phyloP scores from a whole-genome alignment of 2,888 invertebrate genomes.

The Oxystoma pomonae region DNA sequence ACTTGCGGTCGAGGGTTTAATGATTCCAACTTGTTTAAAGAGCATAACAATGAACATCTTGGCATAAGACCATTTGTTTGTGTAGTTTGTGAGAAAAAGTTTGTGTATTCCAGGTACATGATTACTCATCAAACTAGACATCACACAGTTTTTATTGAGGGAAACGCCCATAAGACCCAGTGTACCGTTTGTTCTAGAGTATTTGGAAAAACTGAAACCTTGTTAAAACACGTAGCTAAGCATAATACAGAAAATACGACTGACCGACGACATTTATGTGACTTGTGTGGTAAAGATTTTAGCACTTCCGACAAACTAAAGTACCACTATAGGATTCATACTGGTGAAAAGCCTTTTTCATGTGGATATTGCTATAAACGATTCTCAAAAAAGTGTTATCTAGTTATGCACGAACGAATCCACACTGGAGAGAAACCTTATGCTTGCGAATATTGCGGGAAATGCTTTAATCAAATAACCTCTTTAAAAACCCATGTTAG shows the following conservation, averaged over 20 bases:
- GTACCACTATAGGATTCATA: slow-evolving; percentile 45
- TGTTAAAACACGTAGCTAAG: slow-evolving; percentile 50
- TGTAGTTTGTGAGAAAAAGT: slow-evolving; percentile 46
- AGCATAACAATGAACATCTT: slow-evolving; percentile 48
- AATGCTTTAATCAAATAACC: slow-evolving; percentile 39
- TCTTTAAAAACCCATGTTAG: slow-evolving; percentile 39
- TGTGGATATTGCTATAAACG: slow-evolving; percentile 38
- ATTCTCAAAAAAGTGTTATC: slow-evolving; percentile 39
- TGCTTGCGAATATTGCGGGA: slow-evolving; percentile 42
- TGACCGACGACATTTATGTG: slow-evolving; percentile 39
- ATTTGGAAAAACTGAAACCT: slow-evolving; percentile 38
- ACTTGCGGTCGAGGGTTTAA: slow-evolving; percentile 52
- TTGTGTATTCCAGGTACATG: slow-evolving; percentile 41
- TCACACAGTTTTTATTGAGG: slow-evolving; percentile 43
- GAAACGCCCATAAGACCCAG: slow-evolving; percentile 46
- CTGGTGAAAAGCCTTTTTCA: slow-evolving; percentile 43
- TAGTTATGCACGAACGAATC: slow-evolving; percentile 41
- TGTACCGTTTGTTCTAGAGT: slow-evolving; percentile 40
- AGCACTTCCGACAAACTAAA: slow-evolving; percentile 38
- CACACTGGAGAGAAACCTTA: slow-evolving; percentile 45
- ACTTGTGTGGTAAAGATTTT: slow-evolving; percentile 42
- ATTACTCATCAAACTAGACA: slow-evolving; percentile 38
- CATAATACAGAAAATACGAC: slow-evolving; percentile 28
- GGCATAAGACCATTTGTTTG: slow-evolving; percentile 46
- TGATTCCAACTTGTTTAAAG: slow-evolving; percentile 44